These are phyloP conservation scores for Caenorhabditis sp. DNA, from an alignment of 2,888 invertebrate genomes.

Conservation along the genomic window DNA sequence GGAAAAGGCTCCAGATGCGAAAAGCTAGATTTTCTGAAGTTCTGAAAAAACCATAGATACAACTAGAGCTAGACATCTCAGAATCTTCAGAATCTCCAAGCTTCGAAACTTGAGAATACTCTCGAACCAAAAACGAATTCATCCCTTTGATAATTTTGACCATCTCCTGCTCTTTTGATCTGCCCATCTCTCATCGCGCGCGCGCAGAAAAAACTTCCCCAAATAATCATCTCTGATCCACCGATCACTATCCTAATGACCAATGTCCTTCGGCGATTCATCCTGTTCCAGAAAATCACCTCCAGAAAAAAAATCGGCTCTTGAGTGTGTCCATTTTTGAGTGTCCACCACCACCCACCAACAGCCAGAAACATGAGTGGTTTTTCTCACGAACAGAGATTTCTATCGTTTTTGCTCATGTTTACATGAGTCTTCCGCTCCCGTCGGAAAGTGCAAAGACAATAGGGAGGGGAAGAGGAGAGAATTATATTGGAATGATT, in stretches of 20 bases:
- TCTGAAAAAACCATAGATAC: too few relatives aligned
- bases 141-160: neutral
- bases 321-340: constrained; percentile 15
- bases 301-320: neutral
- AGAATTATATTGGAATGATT: neutral
- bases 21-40: too few relatives aligned
- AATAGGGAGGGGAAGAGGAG: neutral
- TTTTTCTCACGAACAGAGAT: constrained; percentile 62
- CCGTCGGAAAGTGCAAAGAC: constrained; percentile 14
- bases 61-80: too few relatives aligned
- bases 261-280: neutral
- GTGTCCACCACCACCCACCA: neutral
- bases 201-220: neutral
- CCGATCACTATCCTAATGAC: neutral
- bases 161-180: neutral
- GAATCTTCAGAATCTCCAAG: too few relatives aligned
- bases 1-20: too few relatives aligned
- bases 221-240: neutral
- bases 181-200: neutral
- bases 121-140: neutral
- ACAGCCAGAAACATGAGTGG: constrained; percentile 50
- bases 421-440: constrained; percentile 44
- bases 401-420: constrained; percentile 40
- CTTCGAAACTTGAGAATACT: neutral
- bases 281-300: constrained; percentile 19